These are phyloP conservation scores for Tribolium madens DNA, from an alignment of 1,140 invertebrate species.

Conservation along the genomic window DNA sequence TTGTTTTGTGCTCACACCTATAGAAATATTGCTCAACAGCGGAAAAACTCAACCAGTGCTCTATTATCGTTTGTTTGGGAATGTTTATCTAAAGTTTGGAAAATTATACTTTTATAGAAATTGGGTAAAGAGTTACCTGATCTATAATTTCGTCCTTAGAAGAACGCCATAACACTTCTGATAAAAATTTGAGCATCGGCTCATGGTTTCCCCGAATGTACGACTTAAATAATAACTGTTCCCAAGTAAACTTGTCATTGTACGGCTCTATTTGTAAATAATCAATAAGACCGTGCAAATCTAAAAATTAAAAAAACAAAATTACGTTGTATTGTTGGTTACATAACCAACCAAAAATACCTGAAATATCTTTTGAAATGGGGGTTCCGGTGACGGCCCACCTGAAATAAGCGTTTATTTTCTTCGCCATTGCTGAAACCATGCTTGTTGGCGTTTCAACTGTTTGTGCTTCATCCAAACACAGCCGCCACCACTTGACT, in stretches of 20 bases:
- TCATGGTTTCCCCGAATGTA: constrained; percentile 68
- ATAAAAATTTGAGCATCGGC: constrained; percentile 70
- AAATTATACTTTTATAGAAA: constrained; percentile 5
- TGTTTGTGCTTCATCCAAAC: constrained; percentile 88
- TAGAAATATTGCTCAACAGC: constrained; percentile 71
- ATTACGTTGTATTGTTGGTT: too few relatives aligned
- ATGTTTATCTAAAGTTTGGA: constrained; percentile 64
- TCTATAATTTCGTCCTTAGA: constrained; percentile 75
- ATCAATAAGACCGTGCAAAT: constrained; percentile 78
- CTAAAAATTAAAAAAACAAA: constrained; percentile 57
- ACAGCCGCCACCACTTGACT: constrained; percentile 83
- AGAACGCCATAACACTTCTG: constrained; percentile 78
- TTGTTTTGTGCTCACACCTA: constrained; percentile 66
- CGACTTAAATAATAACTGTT: constrained; percentile 69
- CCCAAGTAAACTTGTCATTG: constrained; percentile 69
- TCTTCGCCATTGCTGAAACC: constrained; percentile 74
- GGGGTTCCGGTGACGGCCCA: constrained; percentile 88
- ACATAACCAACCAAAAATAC: too few relatives aligned
- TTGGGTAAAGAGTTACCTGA: too few relatives aligned
- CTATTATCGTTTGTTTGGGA: constrained; percentile 66
- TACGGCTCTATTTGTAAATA: constrained; percentile 77
- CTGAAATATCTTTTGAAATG: constrained; percentile 73
- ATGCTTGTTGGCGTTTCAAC: constrained; percentile 74
- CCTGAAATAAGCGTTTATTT: constrained; percentile 72
- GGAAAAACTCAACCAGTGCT: constrained; percentile 67